Conservation (phyloP, 2,888 invertebrate genomes). For the Mythimna loreyi region DNA sequence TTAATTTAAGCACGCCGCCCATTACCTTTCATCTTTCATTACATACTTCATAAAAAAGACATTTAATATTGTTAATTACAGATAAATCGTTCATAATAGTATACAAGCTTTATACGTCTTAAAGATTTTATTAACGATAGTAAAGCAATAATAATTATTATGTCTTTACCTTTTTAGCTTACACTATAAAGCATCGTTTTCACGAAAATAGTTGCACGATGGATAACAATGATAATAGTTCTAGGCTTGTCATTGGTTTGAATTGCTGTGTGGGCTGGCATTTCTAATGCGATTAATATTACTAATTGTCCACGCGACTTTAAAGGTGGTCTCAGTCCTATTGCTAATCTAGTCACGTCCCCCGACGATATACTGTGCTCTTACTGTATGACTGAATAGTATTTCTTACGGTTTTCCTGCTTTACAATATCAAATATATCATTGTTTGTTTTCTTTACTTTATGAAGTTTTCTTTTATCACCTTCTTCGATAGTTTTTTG, state of each 20-base stretch:
- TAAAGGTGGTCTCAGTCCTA: conserved; percentile 35
- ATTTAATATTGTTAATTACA: background rate
- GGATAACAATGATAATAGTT: background rate
- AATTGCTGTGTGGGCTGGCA: conserved; percentile 24
- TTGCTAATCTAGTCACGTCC: conserved; percentile 47
- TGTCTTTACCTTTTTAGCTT: background rate
- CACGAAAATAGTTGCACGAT: background rate
- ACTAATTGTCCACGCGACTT: conserved; percentile 45
- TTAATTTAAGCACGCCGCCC: background rate
- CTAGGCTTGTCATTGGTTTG: background rate
- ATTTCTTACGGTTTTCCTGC: conserved; percentile 40
- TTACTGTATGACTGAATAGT: conserved; percentile 28
- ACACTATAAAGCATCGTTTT: background rate
- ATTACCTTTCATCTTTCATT: background rate
- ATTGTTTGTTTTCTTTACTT: conserved; percentile 14
- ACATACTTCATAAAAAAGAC: background rate
- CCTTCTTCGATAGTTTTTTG: background rate
- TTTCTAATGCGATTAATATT: conserved; percentile 35
- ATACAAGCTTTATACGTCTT: background rate
- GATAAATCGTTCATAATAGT: background rate
- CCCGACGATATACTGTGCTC: conserved; percentile 13
- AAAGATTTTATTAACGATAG: conserved; percentile 2
- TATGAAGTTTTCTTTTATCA: conserved; percentile 25
- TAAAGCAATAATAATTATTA: conserved; percentile 1
- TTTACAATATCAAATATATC: conserved; percentile 17